Evolutionary conservation across 2,888 invertebrate genomes (phyloP), one percentile per base, ranked within the genome.

Genomic region (Melangyna quadrimaculata): DNA sequence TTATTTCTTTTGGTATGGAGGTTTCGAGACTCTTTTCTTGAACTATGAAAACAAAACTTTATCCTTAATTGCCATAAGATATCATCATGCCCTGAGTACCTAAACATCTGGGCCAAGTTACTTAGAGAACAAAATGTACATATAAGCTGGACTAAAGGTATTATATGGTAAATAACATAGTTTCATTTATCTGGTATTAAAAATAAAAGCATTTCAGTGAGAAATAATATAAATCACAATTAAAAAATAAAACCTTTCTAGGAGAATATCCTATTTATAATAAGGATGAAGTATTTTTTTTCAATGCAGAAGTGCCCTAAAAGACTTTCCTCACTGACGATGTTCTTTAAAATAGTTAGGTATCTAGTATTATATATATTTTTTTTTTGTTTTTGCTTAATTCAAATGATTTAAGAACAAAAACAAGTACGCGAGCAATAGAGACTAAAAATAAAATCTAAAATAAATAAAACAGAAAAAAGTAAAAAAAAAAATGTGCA

Each of bases 201-300:
- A 74, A 53, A 53, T 53, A 80, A 74, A 61, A 74, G n/a, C 51
- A 69, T 63, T 80, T 45, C 27, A 63, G 43, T 24, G 43, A 35
- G 22, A 51, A 6, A 51, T 43, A 0, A 63, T 70, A 70, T 80
- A 74, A 80, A n/a, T 80, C 74, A 70, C 61, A 80, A 80, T 80
- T 74, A 73, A 19, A 74, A 45, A 29, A 5, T 48, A 45, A 74
- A 74, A 74, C 63, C 79, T 55, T 69, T 63, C 35, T 10, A 22
- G 51, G 61, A 43, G 63, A 63, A 74, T 59, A 32, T 74, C 35
- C 43, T 43, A 4, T 27, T 45, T 37, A 73, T 53, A 63, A 74
- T 69, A 63, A 80, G 24, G 40, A 59, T 73, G 17, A 67, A 78
- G 65, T 65, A 45, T 61, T 67, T 67, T 40, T 53, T 65, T 63